Evolutionary conservation across 2,888 invertebrate genomes (phyloP), one percentile per base, ranked within the genome.

Genomic region (Amphipoea oculea): DNA sequence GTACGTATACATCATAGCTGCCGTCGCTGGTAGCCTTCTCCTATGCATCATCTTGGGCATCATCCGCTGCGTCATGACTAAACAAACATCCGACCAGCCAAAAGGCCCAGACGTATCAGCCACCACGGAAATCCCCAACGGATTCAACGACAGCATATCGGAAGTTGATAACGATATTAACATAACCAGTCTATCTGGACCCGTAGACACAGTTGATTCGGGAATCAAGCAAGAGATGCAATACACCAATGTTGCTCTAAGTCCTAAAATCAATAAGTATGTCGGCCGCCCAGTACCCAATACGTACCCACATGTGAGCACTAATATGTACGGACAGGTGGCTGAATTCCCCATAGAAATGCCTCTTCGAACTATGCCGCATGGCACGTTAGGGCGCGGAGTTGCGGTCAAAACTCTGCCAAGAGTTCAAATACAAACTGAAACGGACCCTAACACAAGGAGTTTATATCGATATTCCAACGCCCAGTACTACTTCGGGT

Each of bases 91-190:
- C 51, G 97, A 97, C 85, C 97, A 97, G 81, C 98, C 98, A 42
- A 98, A 98, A 95, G 98, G 98, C 82, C 97, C 97, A 42, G 98
- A 98, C 73, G 97, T 98, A 82, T 97, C 98, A 73, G 98, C 98
- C 84, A 98, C 98, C 83, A 98, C 98, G 68, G 97, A 98, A 88
- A 97, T 98, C 79, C 98, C 98, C 23, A 98, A 98, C 93, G 98
- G 98, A 79, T 98, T 99, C 95, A 98, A 98, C 89, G 99, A 99
- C 96, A 98, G 98, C 94, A 98, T 99, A 95, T 98, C 98, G 89
- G 99, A 99, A 96, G 97, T 98, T 66, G 98, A 98, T 94, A 98
- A 98, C 69, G 98, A 98, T 90, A 98, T 98, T 80, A 98, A 98
- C 92, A 97, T 98, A 86, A 98, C 98, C 72, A 98, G 98, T 57